A percentile compares a stretch with the other conserved stretches of the same genome.
phyloP scores from a whole-genome alignment of 2,797 vertebrate species.

The Sebastes paucispinis region DNA sequence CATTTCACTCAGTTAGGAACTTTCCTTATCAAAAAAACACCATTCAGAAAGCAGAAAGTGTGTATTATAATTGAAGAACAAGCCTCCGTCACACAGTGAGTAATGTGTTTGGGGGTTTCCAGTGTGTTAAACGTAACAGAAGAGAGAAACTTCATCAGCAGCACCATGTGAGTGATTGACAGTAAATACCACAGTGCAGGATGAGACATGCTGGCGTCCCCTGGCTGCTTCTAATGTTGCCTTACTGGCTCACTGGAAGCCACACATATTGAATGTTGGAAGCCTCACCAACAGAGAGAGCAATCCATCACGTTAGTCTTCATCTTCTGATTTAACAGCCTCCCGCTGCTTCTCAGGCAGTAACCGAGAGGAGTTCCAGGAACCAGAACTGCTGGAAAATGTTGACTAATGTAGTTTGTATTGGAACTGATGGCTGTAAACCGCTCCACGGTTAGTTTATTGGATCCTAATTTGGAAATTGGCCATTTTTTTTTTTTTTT shows the following conservation, averaged over 20 bases:
- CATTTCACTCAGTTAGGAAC: too few relatives aligned
- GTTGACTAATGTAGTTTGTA: not conserved
- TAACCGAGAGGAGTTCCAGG: slow-evolving; percentile 12
- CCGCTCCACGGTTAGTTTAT: not conserved
- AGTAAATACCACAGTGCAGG: too few relatives aligned
- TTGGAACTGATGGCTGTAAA: slow-evolving; percentile 8
- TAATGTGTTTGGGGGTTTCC: too few relatives aligned
- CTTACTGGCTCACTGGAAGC: not conserved
- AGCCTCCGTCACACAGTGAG: too few relatives aligned
- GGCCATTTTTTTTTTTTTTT: not conserved
- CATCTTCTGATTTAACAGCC: slow-evolving; percentile 1
- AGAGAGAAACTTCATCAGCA: too few relatives aligned
- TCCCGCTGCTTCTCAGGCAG: not conserved
- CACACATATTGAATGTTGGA: not conserved
- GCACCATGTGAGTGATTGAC: too few relatives aligned
- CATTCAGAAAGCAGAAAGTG: too few relatives aligned
- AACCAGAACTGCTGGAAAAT: not conserved
- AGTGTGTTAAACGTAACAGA: too few relatives aligned
- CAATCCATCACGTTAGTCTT: not conserved
- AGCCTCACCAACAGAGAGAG: not conserved
- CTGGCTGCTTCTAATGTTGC: not conserved
- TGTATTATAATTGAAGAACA: too few relatives aligned
- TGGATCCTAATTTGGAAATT: not conserved
- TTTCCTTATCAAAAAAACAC: too few relatives aligned
- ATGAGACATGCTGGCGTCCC: too few relatives aligned